A percentile compares a stretch with the other conserved stretches of the same genome.
Conservation (phyloP, 1,140 invertebrate genomes). For the Trinorchestia longiramus region DNA sequence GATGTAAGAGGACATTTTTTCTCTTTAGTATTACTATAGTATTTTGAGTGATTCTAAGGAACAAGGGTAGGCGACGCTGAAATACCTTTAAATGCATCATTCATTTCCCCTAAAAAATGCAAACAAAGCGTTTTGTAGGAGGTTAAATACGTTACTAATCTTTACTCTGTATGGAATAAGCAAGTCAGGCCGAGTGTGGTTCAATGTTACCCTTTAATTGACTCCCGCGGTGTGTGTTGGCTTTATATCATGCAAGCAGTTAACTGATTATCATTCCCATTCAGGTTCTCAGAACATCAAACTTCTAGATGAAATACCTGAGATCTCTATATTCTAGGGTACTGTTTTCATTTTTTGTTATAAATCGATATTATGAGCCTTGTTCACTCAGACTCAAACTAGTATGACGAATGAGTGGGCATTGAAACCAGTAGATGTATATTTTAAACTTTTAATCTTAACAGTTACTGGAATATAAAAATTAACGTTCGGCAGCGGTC, state of each 20-base stretch:
- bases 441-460: not conserved
- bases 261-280: not conserved
- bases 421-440: not conserved
- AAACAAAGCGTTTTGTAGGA: not conserved
- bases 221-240: not conserved
- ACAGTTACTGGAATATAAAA: not conserved
- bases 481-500: not conserved
- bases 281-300: not conserved
- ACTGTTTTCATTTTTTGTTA: not conserved
- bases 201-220: constrained; percentile 41
- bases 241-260: not conserved
- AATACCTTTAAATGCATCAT: not conserved
- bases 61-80: not conserved
- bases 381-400: constrained; percentile 17
- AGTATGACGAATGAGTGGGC: not conserved
- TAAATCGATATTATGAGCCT: not conserved
- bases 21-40: not conserved
- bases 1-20: not conserved
- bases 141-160: not conserved
- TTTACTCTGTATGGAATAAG: not conserved
- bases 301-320: not conserved
- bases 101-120: not conserved
- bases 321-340: not conserved
- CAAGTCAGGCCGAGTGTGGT: constrained; percentile 38
- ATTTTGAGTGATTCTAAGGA: not conserved